Evolutionary conservation across 2,797 vertebrate species (phyloP).

Genomic region (Oreonectes daqikongensis): DNA sequence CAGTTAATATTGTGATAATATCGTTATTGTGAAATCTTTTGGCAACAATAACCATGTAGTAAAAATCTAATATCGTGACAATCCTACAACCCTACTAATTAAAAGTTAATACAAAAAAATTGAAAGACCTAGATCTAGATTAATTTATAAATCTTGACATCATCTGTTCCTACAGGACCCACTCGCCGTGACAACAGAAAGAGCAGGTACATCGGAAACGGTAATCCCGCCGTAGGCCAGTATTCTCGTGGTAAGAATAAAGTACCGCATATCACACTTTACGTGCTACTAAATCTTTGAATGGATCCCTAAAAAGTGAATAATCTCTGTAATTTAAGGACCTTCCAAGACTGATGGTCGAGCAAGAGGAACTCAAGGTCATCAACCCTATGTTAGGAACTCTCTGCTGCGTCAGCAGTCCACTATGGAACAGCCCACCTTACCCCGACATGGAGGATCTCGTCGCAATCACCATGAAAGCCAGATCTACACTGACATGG

Average conservation of each 20-base stretch:
- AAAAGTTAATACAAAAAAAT: too few species aligned
- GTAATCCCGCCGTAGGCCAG: conserved; percentile 41
- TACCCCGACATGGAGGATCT: conserved; percentile 71
- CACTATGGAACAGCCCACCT: conserved; percentile 81
- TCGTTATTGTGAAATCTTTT: too few species aligned
- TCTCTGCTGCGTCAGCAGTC: conserved; percentile 76
- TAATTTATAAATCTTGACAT: too few species aligned
- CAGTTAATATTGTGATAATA: too few species aligned
- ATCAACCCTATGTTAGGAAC: conserved; percentile 53
- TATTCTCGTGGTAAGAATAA: conserved; percentile 63
- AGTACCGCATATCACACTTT: conserved; percentile 5
- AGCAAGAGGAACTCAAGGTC: conserved; percentile 28
- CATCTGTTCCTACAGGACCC: conserved; percentile 70
- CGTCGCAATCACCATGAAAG: conserved; percentile 62
- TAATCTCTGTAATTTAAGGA: conserved; percentile 53
- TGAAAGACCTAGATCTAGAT: too few species aligned
- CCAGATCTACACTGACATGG: conserved; percentile 68
- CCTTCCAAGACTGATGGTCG: conserved; percentile 1
- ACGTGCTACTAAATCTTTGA: not conserved
- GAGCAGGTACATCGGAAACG: conserved; percentile 67
- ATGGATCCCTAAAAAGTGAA: not conserved
- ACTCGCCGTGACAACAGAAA: conserved; percentile 80
- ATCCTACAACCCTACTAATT: too few species aligned
- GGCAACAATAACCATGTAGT: too few species aligned
- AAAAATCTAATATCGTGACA: too few species aligned